These are phyloP conservation scores for Rhinichthys osculus DNA, from an alignment of 2,797 vertebrate genomes.

Conservation along the genomic window DNA sequence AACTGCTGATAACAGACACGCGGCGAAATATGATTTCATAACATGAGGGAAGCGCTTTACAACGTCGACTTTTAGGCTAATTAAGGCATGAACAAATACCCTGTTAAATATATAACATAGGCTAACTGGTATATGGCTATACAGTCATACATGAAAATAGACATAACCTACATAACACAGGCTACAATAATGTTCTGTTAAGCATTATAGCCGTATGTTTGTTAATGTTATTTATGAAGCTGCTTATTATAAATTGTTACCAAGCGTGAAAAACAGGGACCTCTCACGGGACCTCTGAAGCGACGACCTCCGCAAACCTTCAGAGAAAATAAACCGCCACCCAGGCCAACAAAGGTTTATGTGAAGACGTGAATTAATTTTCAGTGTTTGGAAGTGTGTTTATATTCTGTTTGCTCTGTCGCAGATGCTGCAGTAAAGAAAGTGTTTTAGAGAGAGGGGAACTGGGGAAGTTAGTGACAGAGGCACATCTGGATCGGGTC, in stretches of 20 bases:
- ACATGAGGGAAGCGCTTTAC: not conserved
- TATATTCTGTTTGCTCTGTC: conserved; percentile 54
- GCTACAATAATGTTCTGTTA: not conserved
- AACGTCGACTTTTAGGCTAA: not conserved
- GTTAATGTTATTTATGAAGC: not conserved
- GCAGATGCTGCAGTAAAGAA: conserved; percentile 55
- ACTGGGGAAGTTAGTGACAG: conserved; percentile 45
- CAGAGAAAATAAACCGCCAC: conserved; percentile 58
- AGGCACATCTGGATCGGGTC: conserved; percentile 63
- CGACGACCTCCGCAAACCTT: conserved; percentile 35
- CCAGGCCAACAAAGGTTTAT: conserved; percentile 57
- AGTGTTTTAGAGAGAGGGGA: conserved; percentile 41
- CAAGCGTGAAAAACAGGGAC: not conserved
- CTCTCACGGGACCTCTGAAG: conserved; percentile 19
- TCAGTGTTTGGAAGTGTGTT: conserved; percentile 66
- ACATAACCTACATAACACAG: not conserved
- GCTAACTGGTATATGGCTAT: not conserved
- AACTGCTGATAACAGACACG: not conserved
- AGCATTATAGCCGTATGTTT: not conserved
- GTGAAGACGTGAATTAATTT: conserved; percentile 63
- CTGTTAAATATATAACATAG: not conserved
- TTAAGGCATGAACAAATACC: not conserved
- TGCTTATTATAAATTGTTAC: not conserved
- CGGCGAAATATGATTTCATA: not conserved
- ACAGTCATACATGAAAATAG: not conserved